Conservation (phyloP, 2,113 vertebrate species). For the Myanophis thanlyinensis region DNA sequence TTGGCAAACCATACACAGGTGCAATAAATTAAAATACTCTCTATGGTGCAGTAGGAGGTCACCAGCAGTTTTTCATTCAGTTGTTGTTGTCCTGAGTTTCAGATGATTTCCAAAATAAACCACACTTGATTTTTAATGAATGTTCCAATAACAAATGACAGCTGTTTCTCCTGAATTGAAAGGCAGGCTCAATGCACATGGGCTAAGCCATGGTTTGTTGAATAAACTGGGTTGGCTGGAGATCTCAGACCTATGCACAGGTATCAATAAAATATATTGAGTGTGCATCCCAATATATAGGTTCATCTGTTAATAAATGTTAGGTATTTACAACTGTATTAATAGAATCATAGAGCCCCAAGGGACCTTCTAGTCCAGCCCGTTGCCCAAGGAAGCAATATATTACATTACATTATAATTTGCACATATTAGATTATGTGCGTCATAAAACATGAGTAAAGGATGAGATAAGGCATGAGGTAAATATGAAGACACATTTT, state of each 20-base stretch:
- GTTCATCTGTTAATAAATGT: neutral
- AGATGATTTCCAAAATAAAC: neutral
- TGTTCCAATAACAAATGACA: neutral
- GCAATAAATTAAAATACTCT: too few species aligned
- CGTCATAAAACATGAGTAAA: neutral
- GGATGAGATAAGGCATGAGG: neutral
- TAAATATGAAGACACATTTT: neutral
- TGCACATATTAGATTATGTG: neutral
- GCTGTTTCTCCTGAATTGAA: neutral
- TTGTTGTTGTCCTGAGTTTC: too few species aligned
- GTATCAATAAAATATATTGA: neutral
- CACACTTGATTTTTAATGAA: neutral
- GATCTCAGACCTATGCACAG: neutral
- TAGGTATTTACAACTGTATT: neutral
- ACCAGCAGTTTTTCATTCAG: too few species aligned
- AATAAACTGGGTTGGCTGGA: neutral
- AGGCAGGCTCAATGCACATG: neutral
- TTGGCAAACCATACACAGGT: too few species aligned
- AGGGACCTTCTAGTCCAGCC: neutral
- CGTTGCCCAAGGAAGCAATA: neutral
- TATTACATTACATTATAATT: neutral
- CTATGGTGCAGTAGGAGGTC: too few species aligned
- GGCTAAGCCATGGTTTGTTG: neutral
- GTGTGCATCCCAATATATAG: neutral
- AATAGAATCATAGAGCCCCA: neutral